phyloP scores from a whole-genome alignment of 2,888 invertebrate genomes.

The Nemapogon koenigi region DNA sequence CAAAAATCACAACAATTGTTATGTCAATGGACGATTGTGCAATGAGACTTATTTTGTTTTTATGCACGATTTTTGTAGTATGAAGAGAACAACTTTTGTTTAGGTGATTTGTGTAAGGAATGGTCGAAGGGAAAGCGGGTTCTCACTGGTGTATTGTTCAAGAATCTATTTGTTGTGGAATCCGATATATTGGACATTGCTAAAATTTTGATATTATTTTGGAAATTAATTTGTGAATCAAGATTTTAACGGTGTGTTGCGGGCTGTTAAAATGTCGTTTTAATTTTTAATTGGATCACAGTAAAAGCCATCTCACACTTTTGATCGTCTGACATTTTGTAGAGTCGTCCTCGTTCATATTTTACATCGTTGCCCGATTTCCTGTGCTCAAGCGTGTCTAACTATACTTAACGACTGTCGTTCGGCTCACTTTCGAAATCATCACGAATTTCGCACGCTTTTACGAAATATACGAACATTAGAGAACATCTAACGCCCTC shows the following conservation, averaged over 20 bases:
- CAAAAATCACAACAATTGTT: conserved; percentile 12
- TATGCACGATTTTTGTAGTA: conserved; percentile 24
- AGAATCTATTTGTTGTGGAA: too few species aligned
- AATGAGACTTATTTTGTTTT: conserved; percentile 9
- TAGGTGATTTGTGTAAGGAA: conserved; percentile 34
- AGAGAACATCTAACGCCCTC: too few species aligned
- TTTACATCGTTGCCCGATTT: conserved; percentile 52
- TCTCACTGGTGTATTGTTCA: too few species aligned
- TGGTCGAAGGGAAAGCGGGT: conserved; percentile 49
- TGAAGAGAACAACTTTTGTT: conserved; percentile 16
- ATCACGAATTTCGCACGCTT: conserved; percentile 34
- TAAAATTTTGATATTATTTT: too few species aligned
- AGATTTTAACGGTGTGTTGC: too few species aligned
- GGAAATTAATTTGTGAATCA: too few species aligned
- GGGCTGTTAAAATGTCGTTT: too few species aligned
- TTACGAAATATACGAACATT: conserved; percentile 15
- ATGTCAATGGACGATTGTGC: conserved; percentile 9
- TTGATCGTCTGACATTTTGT: conserved; percentile 6
- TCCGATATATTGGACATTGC: too few species aligned
- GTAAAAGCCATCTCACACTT: too few species aligned
- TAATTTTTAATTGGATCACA: too few species aligned
- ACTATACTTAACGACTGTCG: conserved; percentile 42
- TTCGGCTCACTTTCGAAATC: conserved; percentile 41
- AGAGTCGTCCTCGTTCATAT: conserved; percentile 37
- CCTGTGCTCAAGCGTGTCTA: conserved; percentile 43